Percentiles rank a stretch among this genome's conserved stretches.
Evolutionary conservation across 2,888 invertebrate genomes (phyloP).

Genomic region (Thereva unica): DNA sequence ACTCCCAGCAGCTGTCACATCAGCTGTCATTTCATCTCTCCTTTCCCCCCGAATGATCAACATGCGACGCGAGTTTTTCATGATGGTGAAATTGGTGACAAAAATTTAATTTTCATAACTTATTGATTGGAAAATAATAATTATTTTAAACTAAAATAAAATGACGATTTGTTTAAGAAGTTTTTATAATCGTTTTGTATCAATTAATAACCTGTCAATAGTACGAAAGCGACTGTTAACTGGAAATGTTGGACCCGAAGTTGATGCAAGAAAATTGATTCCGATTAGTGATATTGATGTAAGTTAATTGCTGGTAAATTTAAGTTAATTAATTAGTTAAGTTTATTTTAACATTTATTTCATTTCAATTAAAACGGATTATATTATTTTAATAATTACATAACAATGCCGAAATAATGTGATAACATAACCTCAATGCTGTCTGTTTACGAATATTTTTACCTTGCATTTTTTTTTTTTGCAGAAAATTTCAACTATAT

Average conservation of each 20-base stretch:
- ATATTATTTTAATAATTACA: conserved; percentile 24
- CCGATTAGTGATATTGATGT: conserved; percentile 31
- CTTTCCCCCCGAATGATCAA: no score
- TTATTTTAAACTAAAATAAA: conserved; percentile 5
- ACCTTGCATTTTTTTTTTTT: neutral
- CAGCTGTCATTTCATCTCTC: no score
- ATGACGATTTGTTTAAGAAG: conserved; percentile 38
- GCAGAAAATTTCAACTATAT: neutral
- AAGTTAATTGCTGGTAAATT: neutral
- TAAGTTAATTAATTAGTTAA: neutral
- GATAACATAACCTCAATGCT: conserved; percentile 8
- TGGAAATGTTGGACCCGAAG: conserved; percentile 9
- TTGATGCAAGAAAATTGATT: conserved; percentile 12
- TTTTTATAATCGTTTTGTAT: conserved; percentile 36
- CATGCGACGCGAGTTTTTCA: no score
- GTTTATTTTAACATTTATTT: neutral
- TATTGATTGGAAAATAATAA: neutral
- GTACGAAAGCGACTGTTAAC: conserved; percentile 13
- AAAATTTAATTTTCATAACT: no score
- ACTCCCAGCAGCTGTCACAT: no score
- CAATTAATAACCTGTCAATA: conserved; percentile 27
- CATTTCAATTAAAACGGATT: conserved; percentile 12
- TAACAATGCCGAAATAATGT: neutral
- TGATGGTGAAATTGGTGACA: no score
- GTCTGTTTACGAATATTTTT: conserved; percentile 16